Evolutionary conservation across 2,113 vertebrate genomes (phyloP).

Genomic region (Cyanistes caeruleus): DNA sequence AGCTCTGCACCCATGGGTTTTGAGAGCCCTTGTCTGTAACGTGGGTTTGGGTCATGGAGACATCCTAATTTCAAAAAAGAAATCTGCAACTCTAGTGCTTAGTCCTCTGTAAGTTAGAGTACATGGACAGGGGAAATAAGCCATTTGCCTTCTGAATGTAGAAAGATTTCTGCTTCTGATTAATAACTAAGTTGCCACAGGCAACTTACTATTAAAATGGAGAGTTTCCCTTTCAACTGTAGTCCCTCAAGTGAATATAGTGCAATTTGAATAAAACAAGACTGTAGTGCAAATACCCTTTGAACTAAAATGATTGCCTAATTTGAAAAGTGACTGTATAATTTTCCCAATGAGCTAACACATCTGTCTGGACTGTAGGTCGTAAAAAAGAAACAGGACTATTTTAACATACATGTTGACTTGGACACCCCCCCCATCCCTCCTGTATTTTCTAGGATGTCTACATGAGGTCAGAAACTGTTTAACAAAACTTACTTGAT

Average conservation of each 20-base stretch:
- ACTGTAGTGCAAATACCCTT: constrained; percentile 10
- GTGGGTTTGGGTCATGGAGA: not conserved
- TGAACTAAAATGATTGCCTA: not conserved
- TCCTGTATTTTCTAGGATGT: not conserved
- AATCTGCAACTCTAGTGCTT: not conserved
- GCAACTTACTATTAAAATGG: not conserved
- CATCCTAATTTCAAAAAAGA: not conserved
- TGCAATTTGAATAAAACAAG: constrained; percentile 17
- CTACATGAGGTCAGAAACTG: not conserved
- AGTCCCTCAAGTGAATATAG: not conserved
- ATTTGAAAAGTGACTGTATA: not conserved
- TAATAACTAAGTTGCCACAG: not conserved
- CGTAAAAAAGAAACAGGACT: not conserved
- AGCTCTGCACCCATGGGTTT: not conserved
- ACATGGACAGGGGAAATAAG: not conserved
- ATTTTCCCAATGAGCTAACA: not conserved
- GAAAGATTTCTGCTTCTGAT: constrained; percentile 13
- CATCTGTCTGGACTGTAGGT: not conserved
- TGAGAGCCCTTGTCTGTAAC: not conserved
- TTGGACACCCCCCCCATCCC: not conserved
- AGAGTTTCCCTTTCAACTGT: not conserved
- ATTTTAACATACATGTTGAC: not conserved
- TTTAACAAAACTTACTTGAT: not conserved
- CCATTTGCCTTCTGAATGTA: not conserved
- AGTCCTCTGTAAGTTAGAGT: not conserved